These are phyloP conservation scores for Heliconius ismenius DNA, from an alignment of 2,888 invertebrate species.

Conservation along the genomic window DNA sequence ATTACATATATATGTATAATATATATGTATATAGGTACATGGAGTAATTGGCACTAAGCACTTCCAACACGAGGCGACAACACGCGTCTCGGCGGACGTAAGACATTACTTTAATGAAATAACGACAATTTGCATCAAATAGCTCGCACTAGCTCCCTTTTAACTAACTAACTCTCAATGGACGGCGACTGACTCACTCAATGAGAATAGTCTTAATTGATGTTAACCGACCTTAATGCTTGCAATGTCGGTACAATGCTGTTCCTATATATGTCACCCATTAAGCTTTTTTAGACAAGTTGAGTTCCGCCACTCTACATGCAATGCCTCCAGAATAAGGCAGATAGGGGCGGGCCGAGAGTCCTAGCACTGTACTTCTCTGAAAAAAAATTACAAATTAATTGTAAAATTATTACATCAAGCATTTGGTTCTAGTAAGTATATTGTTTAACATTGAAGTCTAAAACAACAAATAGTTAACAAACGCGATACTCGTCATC, in stretches of 20 bases:
- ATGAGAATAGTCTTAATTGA: constrained; percentile 77
- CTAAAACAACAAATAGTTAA: neutral
- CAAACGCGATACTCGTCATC: constrained; percentile 9
- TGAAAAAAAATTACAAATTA: neutral
- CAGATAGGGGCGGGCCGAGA: no score
- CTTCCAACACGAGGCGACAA: constrained; percentile 55
- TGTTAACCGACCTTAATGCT: constrained; percentile 58
- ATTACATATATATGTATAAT: neutral
- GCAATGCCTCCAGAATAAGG: no score
- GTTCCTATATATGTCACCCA: neutral
- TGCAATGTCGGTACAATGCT: constrained; percentile 34
- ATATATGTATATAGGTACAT: neutral
- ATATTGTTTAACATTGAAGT: neutral
- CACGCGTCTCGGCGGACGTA: constrained; percentile 65
- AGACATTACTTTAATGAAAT: constrained; percentile 72
- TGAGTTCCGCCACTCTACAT: no score
- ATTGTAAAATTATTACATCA: neutral
- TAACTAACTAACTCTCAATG: constrained; percentile 63
- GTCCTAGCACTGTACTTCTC: no score
- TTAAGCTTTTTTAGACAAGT: neutral
- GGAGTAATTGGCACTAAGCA: neutral
- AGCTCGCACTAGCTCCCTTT: constrained; percentile 47
- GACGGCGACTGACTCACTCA: constrained; percentile 72
- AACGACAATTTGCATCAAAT: constrained; percentile 67
- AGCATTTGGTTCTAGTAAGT: neutral